Conservation (phyloP, 2,797 vertebrate species). For the Intellagama lesueurii region DNA sequence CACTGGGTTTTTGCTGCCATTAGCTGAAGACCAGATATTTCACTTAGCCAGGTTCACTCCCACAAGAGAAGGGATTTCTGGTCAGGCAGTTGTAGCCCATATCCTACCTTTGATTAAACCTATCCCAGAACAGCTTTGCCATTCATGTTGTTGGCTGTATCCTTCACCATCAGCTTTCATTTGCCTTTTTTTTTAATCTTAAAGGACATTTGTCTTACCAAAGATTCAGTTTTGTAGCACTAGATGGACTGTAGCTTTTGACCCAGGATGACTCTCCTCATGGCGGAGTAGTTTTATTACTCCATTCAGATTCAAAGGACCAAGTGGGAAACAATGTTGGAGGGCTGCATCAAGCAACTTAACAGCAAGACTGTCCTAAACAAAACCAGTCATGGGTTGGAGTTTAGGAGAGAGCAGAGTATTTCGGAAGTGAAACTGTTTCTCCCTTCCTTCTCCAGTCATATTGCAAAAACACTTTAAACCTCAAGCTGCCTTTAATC, state of each 20-base stretch:
- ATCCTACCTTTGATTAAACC: background rate
- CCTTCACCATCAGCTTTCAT: constrained; percentile 1
- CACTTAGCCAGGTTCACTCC: background rate
- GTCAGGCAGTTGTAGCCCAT: background rate
- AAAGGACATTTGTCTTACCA: background rate
- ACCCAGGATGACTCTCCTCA: background rate
- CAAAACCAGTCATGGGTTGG: background rate
- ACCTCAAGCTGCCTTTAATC: constrained; percentile 5
- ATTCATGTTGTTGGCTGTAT: constrained; percentile 8
- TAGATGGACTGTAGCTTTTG: background rate
- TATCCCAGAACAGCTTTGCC: background rate
- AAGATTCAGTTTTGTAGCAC: constrained; percentile 14
- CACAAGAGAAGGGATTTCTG: background rate
- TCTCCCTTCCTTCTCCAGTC: background rate
- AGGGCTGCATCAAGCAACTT: background rate
- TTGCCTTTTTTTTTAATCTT: background rate
- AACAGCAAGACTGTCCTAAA: background rate
- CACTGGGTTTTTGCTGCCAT: background rate
- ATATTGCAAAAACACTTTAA: constrained; percentile 24
- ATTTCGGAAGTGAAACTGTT: background rate
- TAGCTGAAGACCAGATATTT: background rate
- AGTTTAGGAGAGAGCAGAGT: constrained; percentile 3
- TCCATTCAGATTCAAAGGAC: constrained; percentile 6
- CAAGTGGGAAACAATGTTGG: background rate
- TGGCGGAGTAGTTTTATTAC: background rate